Conservation (phyloP, 2,113 vertebrate genomes). For the Chloebia gouldiae region DNA sequence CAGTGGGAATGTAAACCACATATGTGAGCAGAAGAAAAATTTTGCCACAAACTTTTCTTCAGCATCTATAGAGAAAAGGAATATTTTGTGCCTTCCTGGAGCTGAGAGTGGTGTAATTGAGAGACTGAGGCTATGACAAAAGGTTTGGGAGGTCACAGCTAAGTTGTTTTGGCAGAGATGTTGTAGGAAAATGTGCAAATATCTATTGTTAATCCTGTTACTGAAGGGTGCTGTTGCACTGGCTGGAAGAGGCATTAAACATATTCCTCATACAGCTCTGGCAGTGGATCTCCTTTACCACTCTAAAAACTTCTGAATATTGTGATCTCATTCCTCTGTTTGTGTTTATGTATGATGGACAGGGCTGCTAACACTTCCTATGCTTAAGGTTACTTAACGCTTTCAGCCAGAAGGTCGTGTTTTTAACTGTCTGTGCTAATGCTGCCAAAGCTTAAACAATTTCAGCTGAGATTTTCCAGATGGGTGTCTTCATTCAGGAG, state of each 20-base stretch:
- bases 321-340: not conserved
- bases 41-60: not conserved
- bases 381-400: not conserved
- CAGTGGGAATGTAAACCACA: not conserved
- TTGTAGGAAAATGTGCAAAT: not conserved
- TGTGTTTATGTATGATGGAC: not conserved
- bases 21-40: not conserved
- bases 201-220: not conserved
- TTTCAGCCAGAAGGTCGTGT: not conserved
- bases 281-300: not conserved
- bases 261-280: not conserved
- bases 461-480: slow-evolving; percentile 54
- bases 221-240: not conserved
- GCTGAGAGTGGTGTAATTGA: not conserved
- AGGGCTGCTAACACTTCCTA: not conserved
- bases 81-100: not conserved
- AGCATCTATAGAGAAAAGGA: not conserved
- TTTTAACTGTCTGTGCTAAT: not conserved
- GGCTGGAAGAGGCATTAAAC: not conserved
- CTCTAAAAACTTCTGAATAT: not conserved
- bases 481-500: not conserved
- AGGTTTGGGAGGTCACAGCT: not conserved
- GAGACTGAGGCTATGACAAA: not conserved
- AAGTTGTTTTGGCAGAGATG: slow-evolving; percentile 1
- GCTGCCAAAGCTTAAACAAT: slow-evolving; percentile 26